Base-by-base conservation (phyloP, 2,797 vertebrate genomes). In the Sandelia bainsii region DNA sequence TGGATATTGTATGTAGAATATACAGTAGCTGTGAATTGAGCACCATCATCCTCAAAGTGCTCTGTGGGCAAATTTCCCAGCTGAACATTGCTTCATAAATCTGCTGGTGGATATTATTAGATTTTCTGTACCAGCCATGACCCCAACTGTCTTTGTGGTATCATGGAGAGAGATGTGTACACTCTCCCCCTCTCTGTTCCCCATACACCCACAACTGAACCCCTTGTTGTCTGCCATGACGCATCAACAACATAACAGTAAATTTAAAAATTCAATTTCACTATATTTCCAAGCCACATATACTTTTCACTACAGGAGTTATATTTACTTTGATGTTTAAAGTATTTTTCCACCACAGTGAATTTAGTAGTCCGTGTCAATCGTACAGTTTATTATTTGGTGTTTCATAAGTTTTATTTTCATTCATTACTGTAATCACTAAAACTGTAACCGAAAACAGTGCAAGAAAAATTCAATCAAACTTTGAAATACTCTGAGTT, bases 51-150 rank as follows among this genome's bases (percentile, higher is more conserved):
- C 44, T 69, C 61, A 37, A 86, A 87, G 85, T 87, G 85, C 81
- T 86, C 68, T 66, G 72, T 81, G 88, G 87, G 84, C 86, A 86
- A 78, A 80, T 70, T 76, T 88, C 86, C 85, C 79, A 83, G 65
- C 53, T 62, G 70, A 80, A 70, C 75, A 54, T 84, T 71, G 42
- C 69, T 83, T 83, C 78, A 88, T 87, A 84, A 90, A 87, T 91
- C 85, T 81, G 23, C 46, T 32, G 51, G 19, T 46, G 71, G 48
- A 76, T 74, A 72, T 79, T 76, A 78, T 85, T 66, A 77, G 32
- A 72, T 69, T 72, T 81, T 54, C 57, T 80, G 68, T 66, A 69
- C 77, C 62, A 60, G 19, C 32, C 5, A 1, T 71, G 80, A 83
- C 80, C 79, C 54, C 58, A 29, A 50, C 57, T 59, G 65, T 79